These are phyloP conservation scores for Dicentrarchus labrax DNA, from an alignment of 2,113 vertebrate species.

Conservation along the genomic window DNA sequence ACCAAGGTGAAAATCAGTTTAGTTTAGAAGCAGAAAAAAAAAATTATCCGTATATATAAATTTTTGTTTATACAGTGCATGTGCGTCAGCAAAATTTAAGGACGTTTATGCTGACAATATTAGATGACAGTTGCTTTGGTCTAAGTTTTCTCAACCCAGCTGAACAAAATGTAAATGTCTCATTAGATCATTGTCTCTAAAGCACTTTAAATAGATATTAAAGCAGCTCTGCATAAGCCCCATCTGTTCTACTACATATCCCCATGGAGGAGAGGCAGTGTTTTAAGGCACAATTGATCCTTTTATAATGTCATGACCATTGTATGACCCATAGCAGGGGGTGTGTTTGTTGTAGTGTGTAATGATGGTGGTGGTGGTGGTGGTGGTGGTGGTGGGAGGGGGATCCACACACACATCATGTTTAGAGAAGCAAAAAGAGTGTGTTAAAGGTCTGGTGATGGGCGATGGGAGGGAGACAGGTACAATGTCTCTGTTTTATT, in stretches of 20 bases:
- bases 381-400: background rate
- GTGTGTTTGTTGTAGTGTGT: conserved; percentile 53
- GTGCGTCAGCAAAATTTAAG: conserved; percentile 7
- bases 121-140: conserved; percentile 46
- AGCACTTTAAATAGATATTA: conserved; percentile 83
- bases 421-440: conserved; percentile 31
- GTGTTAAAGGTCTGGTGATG: conserved; percentile 48
- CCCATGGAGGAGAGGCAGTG: conserved; percentile 69
- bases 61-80: background rate
- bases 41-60: background rate
- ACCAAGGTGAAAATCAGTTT: too few species aligned
- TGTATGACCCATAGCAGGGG: conserved; percentile 73
- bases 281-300: conserved; percentile 86
- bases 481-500: conserved; percentile 57
- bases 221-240: conserved; percentile 76
- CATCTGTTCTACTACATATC: conserved; percentile 76
- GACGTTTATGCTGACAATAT: conserved; percentile 9
- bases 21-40: background rate
- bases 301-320: conserved; percentile 85
- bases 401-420: conserved; percentile 16
- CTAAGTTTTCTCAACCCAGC: conserved; percentile 51
- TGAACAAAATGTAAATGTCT: conserved; percentile 78
- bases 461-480: conserved; percentile 52
- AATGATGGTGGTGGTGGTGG: background rate
- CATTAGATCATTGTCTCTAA: conserved; percentile 80